Evolutionary conservation across 2,113 vertebrate species (phyloP).

Genomic region (Ahaetulla prasina): DNA sequence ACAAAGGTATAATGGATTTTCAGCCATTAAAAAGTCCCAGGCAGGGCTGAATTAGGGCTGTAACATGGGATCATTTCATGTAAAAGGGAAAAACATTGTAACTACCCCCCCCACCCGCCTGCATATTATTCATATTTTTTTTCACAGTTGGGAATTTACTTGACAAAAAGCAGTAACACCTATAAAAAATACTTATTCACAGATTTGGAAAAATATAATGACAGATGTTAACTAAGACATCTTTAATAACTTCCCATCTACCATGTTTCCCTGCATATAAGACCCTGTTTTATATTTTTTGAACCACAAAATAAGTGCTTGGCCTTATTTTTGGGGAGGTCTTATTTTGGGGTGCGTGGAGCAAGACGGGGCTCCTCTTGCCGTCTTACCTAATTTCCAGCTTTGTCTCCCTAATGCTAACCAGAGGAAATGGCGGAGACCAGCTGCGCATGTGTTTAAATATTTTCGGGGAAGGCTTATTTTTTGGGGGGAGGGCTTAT

Average conservation of each 20-base stretch:
- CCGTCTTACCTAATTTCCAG: no score
- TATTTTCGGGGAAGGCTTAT: no score
- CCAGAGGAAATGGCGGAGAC: no score
- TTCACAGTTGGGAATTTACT: not conserved
- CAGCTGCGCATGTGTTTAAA: no score
- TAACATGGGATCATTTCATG: not conserved
- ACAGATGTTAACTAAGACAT: not conserved
- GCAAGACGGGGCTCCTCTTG: no score
- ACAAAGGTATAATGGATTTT: not conserved
- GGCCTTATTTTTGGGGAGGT: no score
- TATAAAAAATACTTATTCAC: not conserved
- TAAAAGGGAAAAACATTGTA: not conserved
- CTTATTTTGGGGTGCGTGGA: no score
- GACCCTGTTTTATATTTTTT: no score
- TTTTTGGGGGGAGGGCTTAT: no score
- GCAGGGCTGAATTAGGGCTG: not conserved
- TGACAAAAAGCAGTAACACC: not conserved
- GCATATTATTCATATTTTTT: not conserved
- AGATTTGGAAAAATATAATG: not conserved
- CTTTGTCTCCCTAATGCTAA: no score
- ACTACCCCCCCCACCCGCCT: rapidly evolving
- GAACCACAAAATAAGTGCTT: no score
- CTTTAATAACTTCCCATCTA: not conserved
- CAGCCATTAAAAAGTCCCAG: not conserved
- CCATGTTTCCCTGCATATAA: no score